Evolutionary conservation across 2,113 vertebrate species (phyloP).

Genomic region (Saccopteryx bilineata): DNA sequence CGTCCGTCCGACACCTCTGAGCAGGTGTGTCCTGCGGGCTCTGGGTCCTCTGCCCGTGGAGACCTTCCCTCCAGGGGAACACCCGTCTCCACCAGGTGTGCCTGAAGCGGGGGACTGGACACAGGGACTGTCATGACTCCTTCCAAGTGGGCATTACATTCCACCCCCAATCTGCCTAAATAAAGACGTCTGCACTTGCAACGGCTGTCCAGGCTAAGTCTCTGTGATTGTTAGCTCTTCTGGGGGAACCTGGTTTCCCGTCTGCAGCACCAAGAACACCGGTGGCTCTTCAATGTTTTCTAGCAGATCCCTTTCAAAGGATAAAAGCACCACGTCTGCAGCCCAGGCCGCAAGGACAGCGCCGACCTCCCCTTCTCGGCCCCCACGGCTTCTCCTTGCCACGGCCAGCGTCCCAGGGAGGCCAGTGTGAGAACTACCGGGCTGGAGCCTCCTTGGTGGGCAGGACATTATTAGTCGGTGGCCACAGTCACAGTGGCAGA

Average conservation of each 20-base stretch:
- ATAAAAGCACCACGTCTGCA: not conserved
- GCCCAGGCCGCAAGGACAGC: not conserved
- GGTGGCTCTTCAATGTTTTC: not conserved
- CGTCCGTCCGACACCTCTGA: fast-evolving
- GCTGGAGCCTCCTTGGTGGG: not conserved
- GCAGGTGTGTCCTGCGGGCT: not conserved
- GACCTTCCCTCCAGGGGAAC: not conserved
- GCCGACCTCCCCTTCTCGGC: not conserved
- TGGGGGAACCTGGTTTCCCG: not conserved
- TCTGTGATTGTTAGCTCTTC: not conserved
- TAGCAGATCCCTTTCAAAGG: not conserved
- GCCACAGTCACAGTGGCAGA: not conserved
- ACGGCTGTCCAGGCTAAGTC: too few relatives aligned
- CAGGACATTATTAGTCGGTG: not conserved
- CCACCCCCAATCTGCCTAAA: not conserved
- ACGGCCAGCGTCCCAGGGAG: not conserved
- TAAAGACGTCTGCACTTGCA: not conserved
- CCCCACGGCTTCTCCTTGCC: not conserved
- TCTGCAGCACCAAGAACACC: not conserved
- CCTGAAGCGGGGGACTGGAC: not conserved
- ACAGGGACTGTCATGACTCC: not conserved
- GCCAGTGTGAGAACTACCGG: not conserved
- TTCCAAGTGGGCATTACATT: not conserved
- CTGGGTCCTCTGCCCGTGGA: not conserved
- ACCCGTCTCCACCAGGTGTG: not conserved